Base-by-base conservation (phyloP, 2,113 vertebrate species). In the Zootoca vivipara region DNA sequence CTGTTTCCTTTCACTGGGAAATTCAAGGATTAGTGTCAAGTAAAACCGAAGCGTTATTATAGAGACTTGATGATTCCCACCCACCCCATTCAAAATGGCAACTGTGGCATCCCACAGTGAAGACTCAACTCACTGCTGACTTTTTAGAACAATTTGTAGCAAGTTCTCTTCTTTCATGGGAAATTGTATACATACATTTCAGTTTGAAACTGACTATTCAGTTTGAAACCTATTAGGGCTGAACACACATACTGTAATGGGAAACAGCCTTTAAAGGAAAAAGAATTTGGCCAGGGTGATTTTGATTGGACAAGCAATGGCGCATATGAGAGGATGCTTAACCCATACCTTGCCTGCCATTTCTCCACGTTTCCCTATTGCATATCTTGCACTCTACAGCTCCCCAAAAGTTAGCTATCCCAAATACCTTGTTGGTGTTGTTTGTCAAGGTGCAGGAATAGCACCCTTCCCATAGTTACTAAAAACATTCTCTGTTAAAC, bases 1-100 rank as follows among this genome's bases (percentile, higher is more conserved):
- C 90, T 42, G 86, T 93, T 95, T 92, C 77, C 90, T 83, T 91
- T 94, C 92, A 89, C 88, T 91, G 87, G 91, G 83, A 94, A 79
- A 94, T 93, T 84, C 90, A 89, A 91, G 93, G 93, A 86, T 26
- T 65, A 90, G 82, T 89, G 82, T 88, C 87, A 87, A 94, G 78
- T 91, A 93, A 94, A 82, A 93, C 88, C 85, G 84, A 93, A 79
- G 87, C 46, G 69, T 87, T 77, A 30, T 26, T 78, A n/a, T 56
- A n/a, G 42, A 2, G 8, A 5, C 15, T 80, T 56, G 46, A 52
- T 12, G 46, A 52, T 12, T 52, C 46, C 10, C 46, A 52, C 46
- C 46, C 46, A 52, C 46, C 46, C 46, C 10, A 24, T 79, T 62
- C 65, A 35, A 73, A 89, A 81, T n/a, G 18, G 33, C 24, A 75